Evolutionary conservation across 2,888 invertebrate species (phyloP), one percentile per base, ranked within the genome.

Genomic region (Lomographa bimaculata): DNA sequence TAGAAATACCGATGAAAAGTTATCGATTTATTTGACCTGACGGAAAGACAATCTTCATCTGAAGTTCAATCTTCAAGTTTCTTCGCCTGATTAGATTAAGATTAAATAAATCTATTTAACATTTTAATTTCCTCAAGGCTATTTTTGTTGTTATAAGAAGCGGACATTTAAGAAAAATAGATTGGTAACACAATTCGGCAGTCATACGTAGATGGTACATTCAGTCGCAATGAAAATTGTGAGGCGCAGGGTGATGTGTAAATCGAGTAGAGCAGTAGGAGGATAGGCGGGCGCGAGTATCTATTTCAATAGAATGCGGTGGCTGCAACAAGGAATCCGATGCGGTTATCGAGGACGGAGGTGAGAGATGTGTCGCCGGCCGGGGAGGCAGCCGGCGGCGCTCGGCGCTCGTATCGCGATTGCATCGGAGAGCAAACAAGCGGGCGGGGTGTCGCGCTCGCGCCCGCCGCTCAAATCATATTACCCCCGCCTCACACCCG

Each of bases 401-500:
- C 47, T 57, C 10, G 34, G 5, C 62, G 66, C 64, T 71, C 76
- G 86, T 85, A 83, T 89, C 87, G 84, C 87, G 87, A 86, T 89
- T 89, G 87, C 87, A 89, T 85, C 87, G 85, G 81, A 86, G 87
- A 87, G 86, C 87, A 89, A 87, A 89, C 87, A 87, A 83, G 85
- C 83, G 83, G 80, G 80, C 75, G 85, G 79, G 81, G 83, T 77
- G 79, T 73, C 74, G 80, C 75, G 68, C 64, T 54, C 68, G 62
- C 71, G 74, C 73, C 76, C 74, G 73, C 69, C 73, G 83, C 81
- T 85, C 85, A 87, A 87, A 87, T 87, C 87, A 87, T 89, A 86
- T 87, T 86, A 87, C 87, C 87, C 83, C 85, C 81, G 63, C 70
- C 83, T 74, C 81, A 79, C 80, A 78, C 84, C 75, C 71, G 66